Conservation (phyloP, 1,140 invertebrate genomes). For the Ostrea edulis region DNA sequence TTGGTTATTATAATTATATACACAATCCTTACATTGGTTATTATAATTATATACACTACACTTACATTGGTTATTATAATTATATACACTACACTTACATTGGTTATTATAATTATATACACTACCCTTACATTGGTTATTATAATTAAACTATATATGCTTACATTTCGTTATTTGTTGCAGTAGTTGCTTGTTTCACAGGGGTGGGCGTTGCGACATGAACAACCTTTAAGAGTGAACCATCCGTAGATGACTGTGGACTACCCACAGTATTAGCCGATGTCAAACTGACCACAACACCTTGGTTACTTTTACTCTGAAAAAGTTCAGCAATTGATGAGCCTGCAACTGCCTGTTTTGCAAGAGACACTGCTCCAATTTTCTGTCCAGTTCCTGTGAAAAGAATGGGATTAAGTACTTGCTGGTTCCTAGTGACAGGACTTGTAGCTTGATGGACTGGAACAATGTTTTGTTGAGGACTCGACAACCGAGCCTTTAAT, state of each 20-base stretch:
- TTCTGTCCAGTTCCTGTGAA: background rate
- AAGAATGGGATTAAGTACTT: background rate
- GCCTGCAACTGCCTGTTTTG: background rate
- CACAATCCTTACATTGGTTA: no score
- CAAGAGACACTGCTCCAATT: background rate
- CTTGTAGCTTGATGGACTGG: background rate
- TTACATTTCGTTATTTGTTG: background rate
- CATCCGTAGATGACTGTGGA: background rate
- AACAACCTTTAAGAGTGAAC: background rate
- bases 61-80: no score
- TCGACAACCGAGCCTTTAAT: background rate
- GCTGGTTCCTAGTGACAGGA: background rate
- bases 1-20: no score
- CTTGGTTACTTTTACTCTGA: slow-evolving; percentile 17
- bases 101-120: no score
- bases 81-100: no score
- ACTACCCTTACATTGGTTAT: background rate
- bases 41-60: no score
- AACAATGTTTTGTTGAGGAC: background rate
- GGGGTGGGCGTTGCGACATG: background rate
- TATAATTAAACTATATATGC: background rate
- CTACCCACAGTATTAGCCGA: background rate
- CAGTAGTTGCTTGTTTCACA: background rate
- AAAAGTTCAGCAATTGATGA: background rate
- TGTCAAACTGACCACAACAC: background rate